Percentiles rank a stretch among this genome's conserved stretches.
These are phyloP conservation scores for Maniola hyperantus DNA, from an alignment of 2,888 invertebrate species.

Conservation along the genomic window DNA sequence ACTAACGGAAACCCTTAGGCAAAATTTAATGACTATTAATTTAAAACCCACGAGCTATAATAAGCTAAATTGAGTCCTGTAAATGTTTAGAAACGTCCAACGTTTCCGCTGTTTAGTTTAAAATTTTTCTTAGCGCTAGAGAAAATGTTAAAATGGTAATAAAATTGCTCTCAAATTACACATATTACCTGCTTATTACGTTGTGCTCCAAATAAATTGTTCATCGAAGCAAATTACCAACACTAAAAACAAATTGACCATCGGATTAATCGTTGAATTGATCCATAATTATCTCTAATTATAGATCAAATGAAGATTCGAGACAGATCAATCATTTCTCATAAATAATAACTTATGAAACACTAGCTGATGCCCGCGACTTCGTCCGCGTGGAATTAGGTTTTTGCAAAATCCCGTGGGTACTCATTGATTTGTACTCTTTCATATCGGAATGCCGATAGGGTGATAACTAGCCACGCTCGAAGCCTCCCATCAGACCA, in stretches of 20 bases:
- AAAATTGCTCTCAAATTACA: constrained; percentile 15
- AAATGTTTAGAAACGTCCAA: background rate
- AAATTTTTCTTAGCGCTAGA: constrained; percentile 6
- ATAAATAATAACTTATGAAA: background rate
- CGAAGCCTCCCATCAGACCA: too few relatives aligned
- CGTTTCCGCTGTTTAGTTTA: background rate
- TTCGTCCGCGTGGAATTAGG: too few relatives aligned
- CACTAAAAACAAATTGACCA: constrained; percentile 8
- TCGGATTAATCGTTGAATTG: background rate
- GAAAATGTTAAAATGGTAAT: constrained; percentile 3
- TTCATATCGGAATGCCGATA: too few relatives aligned
- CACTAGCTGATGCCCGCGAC: too few relatives aligned
- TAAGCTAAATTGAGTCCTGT: background rate
- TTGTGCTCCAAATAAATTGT: constrained; percentile 9
- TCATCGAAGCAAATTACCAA: constrained; percentile 9
- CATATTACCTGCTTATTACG: constrained; percentile 2
- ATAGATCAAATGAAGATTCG: background rate
- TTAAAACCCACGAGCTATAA: background rate
- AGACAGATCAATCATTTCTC: constrained; percentile 3
- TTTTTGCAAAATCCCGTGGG: too few relatives aligned
- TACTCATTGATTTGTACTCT: background rate
- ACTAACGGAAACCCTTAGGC: constrained; percentile 11
- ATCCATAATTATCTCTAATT: constrained; percentile 15
- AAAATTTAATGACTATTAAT: constrained; percentile 1
- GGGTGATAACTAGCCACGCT: too few relatives aligned